Evolutionary conservation across 2,113 vertebrate species (phyloP).

Genomic region (Aspidoscelis tigris): DNA sequence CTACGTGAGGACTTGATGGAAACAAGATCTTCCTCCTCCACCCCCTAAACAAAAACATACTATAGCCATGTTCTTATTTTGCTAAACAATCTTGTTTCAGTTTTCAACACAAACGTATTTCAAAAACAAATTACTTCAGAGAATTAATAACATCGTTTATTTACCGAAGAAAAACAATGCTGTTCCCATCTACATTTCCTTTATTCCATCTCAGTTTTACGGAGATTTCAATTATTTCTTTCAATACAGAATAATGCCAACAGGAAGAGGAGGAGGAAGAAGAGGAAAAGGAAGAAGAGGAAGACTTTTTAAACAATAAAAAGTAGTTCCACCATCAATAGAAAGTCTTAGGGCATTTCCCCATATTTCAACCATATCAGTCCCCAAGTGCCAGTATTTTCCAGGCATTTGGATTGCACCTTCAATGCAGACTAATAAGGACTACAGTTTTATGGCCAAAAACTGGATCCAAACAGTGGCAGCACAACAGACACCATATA

Average conservation of each 20-base stretch:
- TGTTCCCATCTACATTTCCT: background rate
- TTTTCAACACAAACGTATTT: background rate
- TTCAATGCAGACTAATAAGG: background rate
- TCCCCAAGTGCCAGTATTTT: background rate
- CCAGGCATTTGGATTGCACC: background rate
- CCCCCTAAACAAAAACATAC: background rate
- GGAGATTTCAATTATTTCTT: background rate
- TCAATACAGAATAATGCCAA: background rate
- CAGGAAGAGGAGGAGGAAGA: background rate
- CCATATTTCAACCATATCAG: background rate
- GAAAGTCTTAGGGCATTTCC: background rate
- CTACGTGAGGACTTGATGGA: background rate
- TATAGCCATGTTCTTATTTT: background rate
- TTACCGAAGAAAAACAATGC: background rate
- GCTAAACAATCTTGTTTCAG: background rate
- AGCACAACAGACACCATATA: too few species aligned
- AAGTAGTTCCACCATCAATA: background rate
- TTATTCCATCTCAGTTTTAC: background rate
- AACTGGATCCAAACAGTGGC: too few species aligned
- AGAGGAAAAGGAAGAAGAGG: background rate
- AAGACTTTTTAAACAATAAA: background rate
- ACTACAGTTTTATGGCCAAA: background rate
- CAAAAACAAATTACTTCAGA: background rate
- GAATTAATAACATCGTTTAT: too few species aligned
- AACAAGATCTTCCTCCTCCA: background rate